phyloP scores from a whole-genome alignment of 1,140 invertebrate species.

The Drosophila bocki region DNA sequence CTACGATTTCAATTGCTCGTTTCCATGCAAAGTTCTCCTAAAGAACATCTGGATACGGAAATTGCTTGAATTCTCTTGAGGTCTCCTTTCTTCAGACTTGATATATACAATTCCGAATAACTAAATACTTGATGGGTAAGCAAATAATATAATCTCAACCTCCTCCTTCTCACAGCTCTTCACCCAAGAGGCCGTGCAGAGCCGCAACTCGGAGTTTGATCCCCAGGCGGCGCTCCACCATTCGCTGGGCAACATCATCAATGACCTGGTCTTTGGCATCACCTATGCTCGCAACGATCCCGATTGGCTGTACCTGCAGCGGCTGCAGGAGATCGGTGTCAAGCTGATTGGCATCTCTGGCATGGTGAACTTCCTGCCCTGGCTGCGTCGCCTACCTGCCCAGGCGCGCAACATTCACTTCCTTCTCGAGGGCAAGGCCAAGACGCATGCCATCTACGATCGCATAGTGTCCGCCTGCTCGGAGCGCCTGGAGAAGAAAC shows the following conservation, averaged over 20 bases:
- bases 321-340: slow-evolving; percentile 91
- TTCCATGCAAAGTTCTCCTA: background rate
- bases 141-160: too few species aligned
- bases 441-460: slow-evolving; percentile 90
- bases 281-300: slow-evolving; percentile 89
- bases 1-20: background rate
- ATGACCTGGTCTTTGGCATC: slow-evolving; percentile 91
- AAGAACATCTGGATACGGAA: slow-evolving; percentile 10
- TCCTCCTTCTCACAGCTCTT: slow-evolving; percentile 7
- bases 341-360: slow-evolving; percentile 92
- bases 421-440: slow-evolving; percentile 88
- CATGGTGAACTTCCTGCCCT: slow-evolving; percentile 93
- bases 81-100: background rate
- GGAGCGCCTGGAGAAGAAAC: slow-evolving; percentile 17
- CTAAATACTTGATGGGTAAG: background rate
- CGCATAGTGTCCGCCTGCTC: slow-evolving; percentile 87
- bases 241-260: slow-evolving; percentile 91
- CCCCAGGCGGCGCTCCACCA: slow-evolving; percentile 87
- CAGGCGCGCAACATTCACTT: slow-evolving; percentile 87
- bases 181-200: background rate
- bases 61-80: slow-evolving; percentile 2
- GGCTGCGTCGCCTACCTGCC: slow-evolving; percentile 86
- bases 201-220: slow-evolving; percentile 38
- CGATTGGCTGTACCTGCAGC: slow-evolving; percentile 90
- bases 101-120: background rate